These are phyloP conservation scores for Dendroctonus valens DNA, from an alignment of 1,140 invertebrate genomes.

Conservation along the genomic window DNA sequence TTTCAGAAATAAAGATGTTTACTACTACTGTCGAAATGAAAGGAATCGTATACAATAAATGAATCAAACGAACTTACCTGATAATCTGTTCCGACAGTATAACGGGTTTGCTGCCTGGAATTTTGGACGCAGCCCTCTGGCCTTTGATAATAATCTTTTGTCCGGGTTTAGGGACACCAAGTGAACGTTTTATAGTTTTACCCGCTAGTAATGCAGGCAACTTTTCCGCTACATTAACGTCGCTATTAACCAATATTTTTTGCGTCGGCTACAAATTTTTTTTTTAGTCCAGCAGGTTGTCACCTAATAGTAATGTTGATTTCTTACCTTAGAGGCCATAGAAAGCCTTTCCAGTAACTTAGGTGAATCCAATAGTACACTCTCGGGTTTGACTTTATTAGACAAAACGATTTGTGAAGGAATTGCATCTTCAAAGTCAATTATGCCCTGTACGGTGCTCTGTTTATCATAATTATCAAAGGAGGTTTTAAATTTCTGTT, in stretches of 20 bases:
- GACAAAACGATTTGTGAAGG: conserved; percentile 41
- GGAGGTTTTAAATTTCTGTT: conserved; percentile 22
- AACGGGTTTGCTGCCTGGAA: conserved; percentile 39
- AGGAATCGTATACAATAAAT: too few species aligned
- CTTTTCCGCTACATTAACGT: conserved; percentile 8
- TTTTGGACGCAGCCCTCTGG: conserved; percentile 3
- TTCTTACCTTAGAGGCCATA: conserved; percentile 30
- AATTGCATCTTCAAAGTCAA: conserved; percentile 43
- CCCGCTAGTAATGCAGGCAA: conserved; percentile 14
- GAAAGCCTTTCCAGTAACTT: conserved; percentile 40
- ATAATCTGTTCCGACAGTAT: conserved; percentile 49
- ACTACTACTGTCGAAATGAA: too few species aligned
- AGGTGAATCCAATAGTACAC: conserved; percentile 30
- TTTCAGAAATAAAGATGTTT: too few species aligned
- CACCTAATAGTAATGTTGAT: conserved; percentile 2
- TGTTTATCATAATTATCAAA: conserved; percentile 23
- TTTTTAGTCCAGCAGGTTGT: not conserved
- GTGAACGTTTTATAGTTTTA: conserved; percentile 10
- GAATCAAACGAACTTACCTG: too few species aligned
- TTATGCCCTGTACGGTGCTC: conserved; percentile 32
- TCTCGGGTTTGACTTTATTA: conserved; percentile 29
- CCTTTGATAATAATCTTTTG: conserved; percentile 27
- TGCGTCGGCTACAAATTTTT: not conserved
- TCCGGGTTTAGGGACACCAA: conserved; percentile 14
- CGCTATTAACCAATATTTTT: not conserved